Conservation (phyloP, 2,888 invertebrate species). For the Dynastes tityus region DNA sequence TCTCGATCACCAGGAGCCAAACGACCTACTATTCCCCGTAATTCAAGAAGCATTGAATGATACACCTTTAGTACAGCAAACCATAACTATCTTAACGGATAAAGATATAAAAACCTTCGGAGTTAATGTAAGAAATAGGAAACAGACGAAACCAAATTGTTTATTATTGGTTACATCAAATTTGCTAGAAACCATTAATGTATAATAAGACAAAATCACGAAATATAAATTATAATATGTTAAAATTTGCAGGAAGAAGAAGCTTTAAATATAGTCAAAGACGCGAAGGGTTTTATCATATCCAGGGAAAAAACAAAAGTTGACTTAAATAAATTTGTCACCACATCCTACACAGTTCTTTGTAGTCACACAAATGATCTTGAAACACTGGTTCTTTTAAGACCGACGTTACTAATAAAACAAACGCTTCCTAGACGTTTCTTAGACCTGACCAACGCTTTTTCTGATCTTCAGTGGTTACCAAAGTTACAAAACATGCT, state of each 20-base stretch:
- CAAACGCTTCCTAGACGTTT: neutral
- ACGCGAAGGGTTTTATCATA: constrained; percentile 42
- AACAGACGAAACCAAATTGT: constrained; percentile 60
- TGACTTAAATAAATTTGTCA: constrained; percentile 11
- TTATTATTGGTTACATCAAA: constrained; percentile 58
- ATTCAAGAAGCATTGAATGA: constrained; percentile 78
- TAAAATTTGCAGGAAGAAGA: constrained; percentile 4
- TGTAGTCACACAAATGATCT: constrained; percentile 21
- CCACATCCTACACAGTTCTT: neutral
- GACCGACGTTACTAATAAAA: neutral
- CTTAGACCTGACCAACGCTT: neutral
- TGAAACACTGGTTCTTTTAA: constrained; percentile 46
- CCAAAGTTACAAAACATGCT: constrained; percentile 47
- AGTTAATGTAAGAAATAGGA: constrained; percentile 78
- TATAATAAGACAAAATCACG: constrained; percentile 32
- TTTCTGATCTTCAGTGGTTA: constrained; percentile 35
- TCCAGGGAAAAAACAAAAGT: constrained; percentile 36
- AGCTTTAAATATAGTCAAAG: constrained; percentile 10
- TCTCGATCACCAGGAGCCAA: constrained; percentile 6
- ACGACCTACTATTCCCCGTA: constrained; percentile 70
- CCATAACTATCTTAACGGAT: constrained; percentile 75
- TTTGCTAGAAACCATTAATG: constrained; percentile 8
- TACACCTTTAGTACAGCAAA: constrained; percentile 80
- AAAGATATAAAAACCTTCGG: constrained; percentile 71
- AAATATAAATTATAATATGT: constrained; percentile 57